Conservation (phyloP, 2,797 vertebrate genomes). For the Phylloscopus collybita region DNA sequence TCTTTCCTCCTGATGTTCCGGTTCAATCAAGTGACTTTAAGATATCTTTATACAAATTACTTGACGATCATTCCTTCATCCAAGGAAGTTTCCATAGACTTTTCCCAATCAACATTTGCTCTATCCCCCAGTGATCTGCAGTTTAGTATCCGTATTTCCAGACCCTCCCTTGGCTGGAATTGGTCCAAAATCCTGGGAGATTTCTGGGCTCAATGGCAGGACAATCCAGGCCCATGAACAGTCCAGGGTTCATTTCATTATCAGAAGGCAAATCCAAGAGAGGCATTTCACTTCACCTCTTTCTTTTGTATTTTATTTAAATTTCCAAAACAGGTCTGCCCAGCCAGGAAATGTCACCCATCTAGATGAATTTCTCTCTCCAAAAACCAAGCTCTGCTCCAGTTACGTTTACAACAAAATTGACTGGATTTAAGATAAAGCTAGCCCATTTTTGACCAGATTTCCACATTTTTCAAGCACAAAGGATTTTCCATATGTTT, state of each 20-base stretch:
- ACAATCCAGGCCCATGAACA: neutral
- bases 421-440: neutral
- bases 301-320: neutral
- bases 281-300: neutral
- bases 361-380: neutral
- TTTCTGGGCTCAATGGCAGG: neutral
- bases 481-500: slow-evolving; percentile 40
- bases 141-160: neutral
- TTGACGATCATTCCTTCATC: neutral
- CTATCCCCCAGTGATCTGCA: neutral
- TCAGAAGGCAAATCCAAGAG: neutral
- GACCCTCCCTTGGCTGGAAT: neutral
- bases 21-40: neutral
- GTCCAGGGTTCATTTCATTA: neutral
- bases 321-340: neutral
- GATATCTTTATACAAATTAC: neutral
- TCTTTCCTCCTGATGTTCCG: neutral
- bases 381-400: neutral
- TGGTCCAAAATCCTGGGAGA: neutral
- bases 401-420: neutral
- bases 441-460: slow-evolving; percentile 20
- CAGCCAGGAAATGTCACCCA: neutral
- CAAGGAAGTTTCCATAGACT: neutral
- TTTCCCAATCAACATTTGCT: neutral
- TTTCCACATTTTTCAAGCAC: slow-evolving; percentile 33